Base-by-base conservation (phyloP, 2,797 vertebrate species). In the Aphelocoma californica region DNA sequence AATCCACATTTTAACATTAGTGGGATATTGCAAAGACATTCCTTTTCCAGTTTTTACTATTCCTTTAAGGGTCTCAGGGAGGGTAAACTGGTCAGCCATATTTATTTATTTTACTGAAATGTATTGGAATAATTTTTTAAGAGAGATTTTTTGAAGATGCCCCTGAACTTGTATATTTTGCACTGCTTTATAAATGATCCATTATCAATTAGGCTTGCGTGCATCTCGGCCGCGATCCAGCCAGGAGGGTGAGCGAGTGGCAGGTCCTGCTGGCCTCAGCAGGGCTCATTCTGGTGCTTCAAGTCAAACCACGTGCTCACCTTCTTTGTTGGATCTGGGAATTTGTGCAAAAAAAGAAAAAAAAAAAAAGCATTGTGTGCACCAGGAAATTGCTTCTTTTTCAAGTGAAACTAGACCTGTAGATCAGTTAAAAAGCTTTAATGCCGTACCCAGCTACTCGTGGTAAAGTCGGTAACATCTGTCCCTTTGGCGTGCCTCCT, bases 21-120 rank as follows among this genome's bases (percentile, higher is more conserved):
- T 98, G 97, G 97, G 97, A 92, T 98, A 97, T 98, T 98, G 97
- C 97, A 98, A 98, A 98, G 98, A 98, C 98, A 98, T 98, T 98
- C 98, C 98, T 98, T 98, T 97, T 98, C 95, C 97, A 98, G 97
- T 97, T 98, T 98, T 98, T 98, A 98, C 96, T 98, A 97, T 98
- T 98, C 97, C 97, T 98, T 98, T 98, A 98, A 98, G 98, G 97
- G 98, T 98, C 98, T 98, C 98, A 98, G 98, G 98, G 98, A 98
- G 98, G 98, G 98, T 98, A 98, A 98, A 98, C 98, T 98, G 98
- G 98, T 98, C 97, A 98, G 98, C 98, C 98, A 98, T 98, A 98
- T 98, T 98, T 98, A 98, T 98, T 97, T 97, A 97, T 97, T 98
- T 98, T 98, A 96, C 97, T 98, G 97, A 98, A 93, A 94, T 98